Evolutionary conservation across 2,888 invertebrate genomes (phyloP), one percentile per base, ranked within the genome.

Genomic region (Acanthosepion esculentum): DNA sequence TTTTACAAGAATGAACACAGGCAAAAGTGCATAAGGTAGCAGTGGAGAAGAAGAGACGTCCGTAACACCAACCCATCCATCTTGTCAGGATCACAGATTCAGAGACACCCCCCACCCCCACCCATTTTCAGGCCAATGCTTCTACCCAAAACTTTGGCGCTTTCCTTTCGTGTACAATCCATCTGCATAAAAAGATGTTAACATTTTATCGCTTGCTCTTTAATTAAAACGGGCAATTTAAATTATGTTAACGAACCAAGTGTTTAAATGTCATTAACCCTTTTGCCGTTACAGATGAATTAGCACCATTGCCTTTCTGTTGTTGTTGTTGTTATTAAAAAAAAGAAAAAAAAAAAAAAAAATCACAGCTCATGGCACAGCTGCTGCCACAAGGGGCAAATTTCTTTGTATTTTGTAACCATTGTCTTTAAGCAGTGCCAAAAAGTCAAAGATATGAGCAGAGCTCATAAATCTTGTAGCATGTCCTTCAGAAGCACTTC

Each of bases 401-500:
- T n/a, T 59, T 64, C 26, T 23, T n/a, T 78, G n/a, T 15, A 12
- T 78, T 33, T 3, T 78, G 33, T n/a, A 78, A 78, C 78, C 78
- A 78, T 78, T 78, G n/a, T n/a, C 10, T 23, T n/a, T 15, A 78
- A 78, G 78, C 78, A 78, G 78, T 78, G 78, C 78, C 78, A 78
- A 12, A n/a, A 78, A 78, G 78, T 78, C n/a, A 78, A 78, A 78
- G n/a, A n/a, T 12, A 8, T 78, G 78, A 78, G 78, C 48, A 10
- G n/a, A 20, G 93, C 94, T 94, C 95, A 96, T 91, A 96, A 95
- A 53, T 95, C 96, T 94, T 96, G 96, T 53, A 97, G 95, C 96
- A 97, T 96, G 94, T 97, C 97, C 94, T 97, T 97, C 94, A 97
- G 95, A 91, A 97, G 95, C n/a, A 96, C 96, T 91, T 97, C 96